A percentile compares a stretch with the other conserved stretches of the same genome.
phyloP scores from a whole-genome alignment of 2,113 vertebrate genomes.

The Corapipo altera region DNA sequence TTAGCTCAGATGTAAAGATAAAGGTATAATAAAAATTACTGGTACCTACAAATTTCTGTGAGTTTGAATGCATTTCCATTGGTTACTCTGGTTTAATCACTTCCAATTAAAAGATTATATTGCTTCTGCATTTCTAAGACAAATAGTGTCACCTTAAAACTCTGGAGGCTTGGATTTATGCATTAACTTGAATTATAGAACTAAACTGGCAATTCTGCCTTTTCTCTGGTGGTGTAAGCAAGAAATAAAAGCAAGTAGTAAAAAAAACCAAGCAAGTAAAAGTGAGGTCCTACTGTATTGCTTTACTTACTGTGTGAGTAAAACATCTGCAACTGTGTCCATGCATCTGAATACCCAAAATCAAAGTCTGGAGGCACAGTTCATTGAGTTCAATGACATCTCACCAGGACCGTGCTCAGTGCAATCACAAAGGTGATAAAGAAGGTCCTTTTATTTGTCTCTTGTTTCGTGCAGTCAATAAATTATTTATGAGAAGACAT shows the following conservation, averaged over 20 bases:
- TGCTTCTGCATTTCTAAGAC: background rate
- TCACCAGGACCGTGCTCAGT: background rate
- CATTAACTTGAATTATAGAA: background rate
- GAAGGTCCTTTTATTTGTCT: background rate
- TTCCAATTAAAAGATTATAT: background rate
- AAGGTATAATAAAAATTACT: background rate
- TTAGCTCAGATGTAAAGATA: background rate
- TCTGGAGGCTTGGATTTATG: background rate
- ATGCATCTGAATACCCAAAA: background rate
- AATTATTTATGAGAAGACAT: constrained; percentile 6
- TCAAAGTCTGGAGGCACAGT: background rate
- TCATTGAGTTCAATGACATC: background rate
- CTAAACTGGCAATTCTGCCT: background rate
- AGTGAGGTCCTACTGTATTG: background rate
- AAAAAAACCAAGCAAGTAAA: background rate
- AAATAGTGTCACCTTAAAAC: background rate
- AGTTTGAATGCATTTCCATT: background rate
- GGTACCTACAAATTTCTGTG: background rate
- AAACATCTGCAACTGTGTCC: background rate
- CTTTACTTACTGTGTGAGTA: background rate
- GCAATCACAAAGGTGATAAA: background rate
- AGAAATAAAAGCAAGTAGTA: background rate
- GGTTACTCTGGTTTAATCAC: background rate
- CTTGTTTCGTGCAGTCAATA: background rate
- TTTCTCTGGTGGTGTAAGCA: background rate